Evolutionary conservation across 2,888 invertebrate genomes (phyloP), one percentile per base, ranked within the genome.

Genomic region (Erpobdella octoculata): DNA sequence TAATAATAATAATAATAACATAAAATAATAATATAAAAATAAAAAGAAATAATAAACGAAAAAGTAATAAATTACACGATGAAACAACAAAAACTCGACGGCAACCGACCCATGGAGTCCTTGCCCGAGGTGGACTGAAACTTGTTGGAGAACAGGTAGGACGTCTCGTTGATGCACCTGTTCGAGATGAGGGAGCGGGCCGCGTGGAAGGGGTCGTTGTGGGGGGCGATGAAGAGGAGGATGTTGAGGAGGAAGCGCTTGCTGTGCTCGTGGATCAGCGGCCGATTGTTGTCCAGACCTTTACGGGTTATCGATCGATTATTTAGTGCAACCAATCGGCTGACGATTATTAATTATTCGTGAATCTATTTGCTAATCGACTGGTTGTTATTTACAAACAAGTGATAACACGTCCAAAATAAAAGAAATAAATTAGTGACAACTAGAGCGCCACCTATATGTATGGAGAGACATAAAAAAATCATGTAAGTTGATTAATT

Each of bases 221-320:
- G 93, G 0, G 73, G 59, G 25, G 74, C 72, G 65, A 79, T 77
- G 71, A 80, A 76, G 31, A 96, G 89, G 79, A 97, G 86, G 75
- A 98, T 86, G 85, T 96, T 95, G 76, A 95, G 86, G 72, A 98
- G 86, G 76, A 97, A 86, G 81, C 92, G 91, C 79, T 94, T 91
- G 84, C 95, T 95, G 83, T 96, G 94, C 80, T 94, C 93, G 79
- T 93, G 90, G 2, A 97, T 94, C 75, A 95, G 87, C 75, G 91
- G 89, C 67, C 85, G 82, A 48, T 88, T 89, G 82, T 96, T 93
- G 83, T 97, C 97, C 84, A 97, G 86, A 8, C 96, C 96, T 82
- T n/a, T n/a, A n/a, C n/a, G n/a, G n/a, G n/a, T n/a, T n/a, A n/a
- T n/a, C n/a, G n/a, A n/a, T n/a, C n/a, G n/a, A n/a, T n/a, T n/a